phyloP scores from a whole-genome alignment of 2,888 invertebrate species.

The Diadegma fenestrale region DNA sequence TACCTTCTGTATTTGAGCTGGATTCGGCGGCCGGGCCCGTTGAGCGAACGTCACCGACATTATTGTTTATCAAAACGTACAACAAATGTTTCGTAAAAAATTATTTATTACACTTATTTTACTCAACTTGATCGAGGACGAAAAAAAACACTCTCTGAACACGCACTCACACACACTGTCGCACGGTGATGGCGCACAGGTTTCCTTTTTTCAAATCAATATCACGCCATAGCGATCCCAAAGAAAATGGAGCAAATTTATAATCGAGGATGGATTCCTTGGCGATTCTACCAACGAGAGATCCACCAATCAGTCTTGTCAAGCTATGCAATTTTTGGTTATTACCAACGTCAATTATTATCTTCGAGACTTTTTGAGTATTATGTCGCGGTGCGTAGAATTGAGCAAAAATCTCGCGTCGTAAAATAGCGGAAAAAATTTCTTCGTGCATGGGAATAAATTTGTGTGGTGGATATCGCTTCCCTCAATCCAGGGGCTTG shows the following conservation, averaged over 20 bases:
- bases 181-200: slow-evolving; percentile 43
- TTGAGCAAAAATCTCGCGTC: slow-evolving; percentile 43
- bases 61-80: slow-evolving; percentile 35
- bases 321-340: neutral
- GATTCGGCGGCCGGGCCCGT: slow-evolving; percentile 91
- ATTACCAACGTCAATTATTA: slow-evolving; percentile 1
- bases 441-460: slow-evolving; percentile 22
- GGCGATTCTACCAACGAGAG: neutral
- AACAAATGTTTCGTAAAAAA: neutral
- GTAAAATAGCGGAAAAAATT: slow-evolving; percentile 43
- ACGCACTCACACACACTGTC: slow-evolving; percentile 2
- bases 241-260: slow-evolving; percentile 39
- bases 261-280: slow-evolving; percentile 10
- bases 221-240: slow-evolving; percentile 57
- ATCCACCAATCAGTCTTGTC: neutral
- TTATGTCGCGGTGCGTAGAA: slow-evolving; percentile 15
- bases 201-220: slow-evolving; percentile 67
- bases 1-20: slow-evolving; percentile 93
- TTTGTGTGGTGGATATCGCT: slow-evolving; percentile 37
- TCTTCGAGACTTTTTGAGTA: neutral
- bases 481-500: slow-evolving; percentile 54
- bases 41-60: slow-evolving; percentile 92
- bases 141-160: slow-evolving; percentile 29
- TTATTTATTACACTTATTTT: neutral
- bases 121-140: slow-evolving; percentile 6